Evolutionary conservation across 2,888 invertebrate species (phyloP).

Genomic region (Bimastos eiseni): DNA sequence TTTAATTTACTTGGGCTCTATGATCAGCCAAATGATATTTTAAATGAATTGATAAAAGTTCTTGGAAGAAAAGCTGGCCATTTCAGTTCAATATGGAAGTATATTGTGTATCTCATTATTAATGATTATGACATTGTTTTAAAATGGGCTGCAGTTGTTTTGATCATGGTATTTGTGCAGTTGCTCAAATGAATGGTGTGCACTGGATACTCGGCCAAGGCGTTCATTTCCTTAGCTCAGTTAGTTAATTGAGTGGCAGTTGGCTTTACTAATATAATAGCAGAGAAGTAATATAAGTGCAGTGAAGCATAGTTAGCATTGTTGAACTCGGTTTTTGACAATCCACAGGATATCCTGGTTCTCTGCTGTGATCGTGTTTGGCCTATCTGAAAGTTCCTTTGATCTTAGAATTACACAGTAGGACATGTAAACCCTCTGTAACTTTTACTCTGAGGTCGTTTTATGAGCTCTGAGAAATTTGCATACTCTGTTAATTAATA

Average conservation of each 20-base stretch:
- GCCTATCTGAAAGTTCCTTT: background rate
- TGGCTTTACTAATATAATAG: background rate
- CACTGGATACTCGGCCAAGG: background rate
- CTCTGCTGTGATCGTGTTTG: background rate
- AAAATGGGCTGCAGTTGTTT: background rate
- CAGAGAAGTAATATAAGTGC: too few relatives aligned
- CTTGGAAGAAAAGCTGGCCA: background rate
- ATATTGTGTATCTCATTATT: background rate
- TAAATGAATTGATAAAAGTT: too few relatives aligned
- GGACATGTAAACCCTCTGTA: background rate
- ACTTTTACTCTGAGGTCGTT: background rate
- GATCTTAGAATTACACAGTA: background rate
- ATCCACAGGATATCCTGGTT: background rate
- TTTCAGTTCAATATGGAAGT: background rate
- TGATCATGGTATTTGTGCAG: background rate
- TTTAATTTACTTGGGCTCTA: background rate
- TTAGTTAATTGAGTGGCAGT: background rate
- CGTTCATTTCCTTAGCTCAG: background rate
- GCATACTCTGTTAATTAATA: background rate
- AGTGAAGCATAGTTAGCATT: background rate
- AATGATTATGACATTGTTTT: background rate
- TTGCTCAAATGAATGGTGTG: background rate
- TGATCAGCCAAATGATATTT: slow-evolving; percentile 2
- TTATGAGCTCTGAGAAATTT: background rate
- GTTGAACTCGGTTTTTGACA: background rate